Evolutionary conservation across 1,140 invertebrate genomes (phyloP), one percentile per base, ranked within the genome.

Genomic region (Zaprionus capensis): DNA sequence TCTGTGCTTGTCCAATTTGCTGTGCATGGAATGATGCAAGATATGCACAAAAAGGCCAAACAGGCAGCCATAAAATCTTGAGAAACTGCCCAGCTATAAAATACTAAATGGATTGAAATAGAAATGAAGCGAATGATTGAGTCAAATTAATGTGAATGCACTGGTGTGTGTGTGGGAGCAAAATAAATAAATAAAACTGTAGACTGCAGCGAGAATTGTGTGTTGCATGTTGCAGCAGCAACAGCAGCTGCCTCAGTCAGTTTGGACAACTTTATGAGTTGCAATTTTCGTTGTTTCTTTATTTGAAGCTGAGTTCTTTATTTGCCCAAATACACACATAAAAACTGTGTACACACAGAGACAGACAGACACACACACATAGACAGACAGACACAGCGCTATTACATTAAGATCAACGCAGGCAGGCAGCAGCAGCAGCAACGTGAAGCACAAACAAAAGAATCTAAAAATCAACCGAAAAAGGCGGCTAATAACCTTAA

Each of bases 261-360:
- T 41, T 41, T 44, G 41, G 15, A 28, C 22, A 67, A 82, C 55
- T 86, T 86, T 86, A 86, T 82, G 82, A 85, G 82, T 76, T 85
- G 82, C 82, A 79, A 38, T 76, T 81, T 61, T 46, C 38, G 59
- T 64, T 56, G 26, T 57, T 49, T 61, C 28, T 38, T 36, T 46
- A 56, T 59, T 56, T 62, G 65, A 41, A 55, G 44, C 20, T 46
- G 24, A 28, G 38, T 22, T 71, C 58, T 58, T 59, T 68, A 59
- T 61, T 26, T 61, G 51, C 46, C 44, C 24, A 20, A 59, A 71
- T 49, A 20, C 49, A 71, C 41, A 36, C 15, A 62, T n/a, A 71
- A 59, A 73, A 26, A 24, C 2, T 26, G 15, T 41, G 38, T 20
- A 49, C 34, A 56, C 56, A 34, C 31, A 17, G 24, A 67, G 53